Percentiles rank a stretch among this genome's conserved stretches.
Conservation (phyloP, 1,140 invertebrate genomes). For the Drosophila setifemur region DNA sequence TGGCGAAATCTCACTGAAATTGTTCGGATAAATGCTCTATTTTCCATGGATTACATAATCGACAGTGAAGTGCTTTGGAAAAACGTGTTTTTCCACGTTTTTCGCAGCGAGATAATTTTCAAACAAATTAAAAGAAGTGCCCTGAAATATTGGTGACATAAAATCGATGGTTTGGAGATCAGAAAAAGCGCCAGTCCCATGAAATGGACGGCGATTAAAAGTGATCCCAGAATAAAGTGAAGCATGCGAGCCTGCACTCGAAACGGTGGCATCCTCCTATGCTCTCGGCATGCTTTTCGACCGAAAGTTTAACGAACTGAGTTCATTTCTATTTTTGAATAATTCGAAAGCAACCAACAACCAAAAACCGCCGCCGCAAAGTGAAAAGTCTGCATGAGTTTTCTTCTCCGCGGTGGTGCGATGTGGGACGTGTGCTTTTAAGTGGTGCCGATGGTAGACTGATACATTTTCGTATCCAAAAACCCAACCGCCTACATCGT, state of each 20-base stretch:
- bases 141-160: conserved; percentile 24
- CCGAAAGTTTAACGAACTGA: conserved; percentile 82
- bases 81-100: conserved; percentile 70
- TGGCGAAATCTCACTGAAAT: conserved; percentile 2
- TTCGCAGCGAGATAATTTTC: conserved; percentile 36
- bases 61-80: conserved; percentile 44
- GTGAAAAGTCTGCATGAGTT: conserved; percentile 76
- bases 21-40: conserved; percentile 12
- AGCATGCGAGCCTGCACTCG: conserved; percentile 43
- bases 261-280: conserved; percentile 19
- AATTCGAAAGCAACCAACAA: conserved; percentile 65
- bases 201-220: conserved; percentile 54
- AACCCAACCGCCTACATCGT: conserved; percentile 60
- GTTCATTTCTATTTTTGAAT: conserved; percentile 83
- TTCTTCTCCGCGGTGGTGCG: conserved; percentile 40
- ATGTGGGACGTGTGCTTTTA: conserved; percentile 57
- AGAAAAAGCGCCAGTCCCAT: conserved; percentile 30
- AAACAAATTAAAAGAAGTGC: conserved; percentile 22
- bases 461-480: conserved; percentile 20
- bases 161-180: conserved; percentile 21
- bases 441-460: conserved; percentile 37
- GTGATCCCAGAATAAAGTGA: conserved; percentile 37
- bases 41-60: conserved; percentile 73
- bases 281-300: conserved; percentile 64
- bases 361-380: conserved; percentile 41